These are phyloP conservation scores for Grus americana DNA, from an alignment of 2,113 vertebrate genomes.

Conservation along the genomic window DNA sequence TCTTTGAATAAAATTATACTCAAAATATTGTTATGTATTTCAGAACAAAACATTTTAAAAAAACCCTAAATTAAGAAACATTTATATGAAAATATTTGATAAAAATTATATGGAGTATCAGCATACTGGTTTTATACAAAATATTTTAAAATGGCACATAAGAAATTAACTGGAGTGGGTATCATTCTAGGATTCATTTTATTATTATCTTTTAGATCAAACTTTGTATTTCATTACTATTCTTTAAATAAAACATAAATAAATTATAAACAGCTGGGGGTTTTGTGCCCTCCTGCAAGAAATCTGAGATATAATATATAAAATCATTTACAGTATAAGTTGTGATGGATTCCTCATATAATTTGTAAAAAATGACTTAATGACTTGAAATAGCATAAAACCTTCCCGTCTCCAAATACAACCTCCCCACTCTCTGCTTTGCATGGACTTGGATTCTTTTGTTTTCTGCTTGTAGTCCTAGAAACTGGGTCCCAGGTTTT, in stretches of 20 bases:
- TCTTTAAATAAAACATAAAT: neutral
- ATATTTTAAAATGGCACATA: neutral
- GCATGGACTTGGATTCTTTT: neutral
- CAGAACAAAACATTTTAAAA: neutral
- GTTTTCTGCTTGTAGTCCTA: neutral
- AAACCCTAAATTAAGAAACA: neutral
- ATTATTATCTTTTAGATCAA: neutral
- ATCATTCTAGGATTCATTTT: neutral
- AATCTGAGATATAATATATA: neutral
- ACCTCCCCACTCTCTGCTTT: neutral
- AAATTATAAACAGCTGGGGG: neutral
- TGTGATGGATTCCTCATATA: neutral
- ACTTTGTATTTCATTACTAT: neutral
- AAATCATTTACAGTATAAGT: fast-evolving
- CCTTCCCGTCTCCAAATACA: neutral
- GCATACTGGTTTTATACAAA: neutral
- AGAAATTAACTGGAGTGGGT: neutral
- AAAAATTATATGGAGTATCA: neutral
- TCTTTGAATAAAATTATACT: neutral
- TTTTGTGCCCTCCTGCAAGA: neutral
- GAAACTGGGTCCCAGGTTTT: neutral
- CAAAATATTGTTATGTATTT: neutral
- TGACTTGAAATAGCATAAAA: neutral
- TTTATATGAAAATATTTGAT: neutral
- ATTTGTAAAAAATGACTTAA: neutral